Percentiles rank a stretch among this genome's conserved stretches.
These are phyloP conservation scores for Elgaria multicarinata DNA, from an alignment of 2,113 vertebrate species.

Conservation along the genomic window DNA sequence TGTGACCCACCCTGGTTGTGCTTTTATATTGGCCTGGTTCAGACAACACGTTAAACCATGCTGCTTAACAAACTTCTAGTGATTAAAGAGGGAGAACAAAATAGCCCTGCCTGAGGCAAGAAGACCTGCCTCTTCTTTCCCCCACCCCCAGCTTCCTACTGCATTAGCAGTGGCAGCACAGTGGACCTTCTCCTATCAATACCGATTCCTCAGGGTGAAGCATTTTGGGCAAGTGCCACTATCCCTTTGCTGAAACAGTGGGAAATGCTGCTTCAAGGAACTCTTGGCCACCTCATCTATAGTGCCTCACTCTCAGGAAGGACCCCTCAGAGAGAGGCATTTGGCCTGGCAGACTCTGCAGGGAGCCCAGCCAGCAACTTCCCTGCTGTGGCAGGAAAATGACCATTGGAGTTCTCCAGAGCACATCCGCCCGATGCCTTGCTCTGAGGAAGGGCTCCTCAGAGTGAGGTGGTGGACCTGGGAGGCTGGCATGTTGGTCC, in stretches of 20 bases:
- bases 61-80: no score
- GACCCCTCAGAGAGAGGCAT: not conserved
- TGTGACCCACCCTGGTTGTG: no score
- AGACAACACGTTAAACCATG: no score
- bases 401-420: not conserved
- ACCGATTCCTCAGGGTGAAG: not conserved
- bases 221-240: not conserved
- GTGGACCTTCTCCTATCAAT: not conserved
- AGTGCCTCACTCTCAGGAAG: not conserved
- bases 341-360: not conserved
- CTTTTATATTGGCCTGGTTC: no score
- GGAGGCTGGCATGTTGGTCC: not conserved
- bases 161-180: not conserved
- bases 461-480: not conserved
- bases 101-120: not conserved
- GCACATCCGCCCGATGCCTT: no score
- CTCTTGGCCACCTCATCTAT: not conserved
- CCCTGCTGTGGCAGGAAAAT: not conserved
- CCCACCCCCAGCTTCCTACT: not conserved
- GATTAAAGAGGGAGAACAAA: not conserved
- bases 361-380: not conserved
- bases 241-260: no score
- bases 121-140: not conserved
- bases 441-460: not conserved
- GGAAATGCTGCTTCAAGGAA: no score